Percentiles rank a stretch among this genome's conserved stretches.
Conservation (phyloP, 2,797 vertebrate species). For the Sebastes nivosus region DNA sequence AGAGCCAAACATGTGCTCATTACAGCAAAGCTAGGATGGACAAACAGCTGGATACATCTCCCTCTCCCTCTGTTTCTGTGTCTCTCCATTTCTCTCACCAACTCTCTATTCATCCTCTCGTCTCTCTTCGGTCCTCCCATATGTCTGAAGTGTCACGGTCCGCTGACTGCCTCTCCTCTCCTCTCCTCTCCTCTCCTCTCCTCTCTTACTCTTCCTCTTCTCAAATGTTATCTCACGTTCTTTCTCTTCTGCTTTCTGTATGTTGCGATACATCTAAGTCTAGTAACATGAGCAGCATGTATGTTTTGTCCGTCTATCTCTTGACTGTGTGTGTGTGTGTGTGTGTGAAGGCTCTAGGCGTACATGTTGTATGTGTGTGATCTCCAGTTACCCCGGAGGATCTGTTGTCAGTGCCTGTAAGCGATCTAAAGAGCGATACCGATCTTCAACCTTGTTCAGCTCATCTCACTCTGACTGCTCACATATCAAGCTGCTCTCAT, state of each 20-base stretch:
- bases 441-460: conserved; percentile 8
- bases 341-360: background rate
- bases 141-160: conserved; percentile 71
- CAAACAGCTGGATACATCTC: conserved; percentile 75
- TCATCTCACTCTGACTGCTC: background rate
- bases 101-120: conserved; percentile 57
- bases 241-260: background rate
- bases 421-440: conserved; percentile 29
- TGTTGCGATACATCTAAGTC: conserved; percentile 4
- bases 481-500: background rate
- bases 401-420: conserved; percentile 21
- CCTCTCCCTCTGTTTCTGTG: conserved; percentile 59
- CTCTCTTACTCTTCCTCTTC: background rate
- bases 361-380: background rate
- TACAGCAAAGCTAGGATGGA: conserved; percentile 69
- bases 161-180: conserved; percentile 27
- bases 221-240: background rate
- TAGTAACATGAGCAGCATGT: background rate
- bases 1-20: conserved; percentile 77
- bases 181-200: background rate
- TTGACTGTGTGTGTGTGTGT: background rate
- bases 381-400: conserved; percentile 14
- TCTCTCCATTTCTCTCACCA: conserved; percentile 52
- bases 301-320: background rate
- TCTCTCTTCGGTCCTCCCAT: conserved; percentile 60